A percentile compares a stretch with the other conserved stretches of the same genome.
These are phyloP conservation scores for Sminthopsis crassicaudata DNA, from an alignment of 2,113 vertebrate species.

Conservation along the genomic window DNA sequence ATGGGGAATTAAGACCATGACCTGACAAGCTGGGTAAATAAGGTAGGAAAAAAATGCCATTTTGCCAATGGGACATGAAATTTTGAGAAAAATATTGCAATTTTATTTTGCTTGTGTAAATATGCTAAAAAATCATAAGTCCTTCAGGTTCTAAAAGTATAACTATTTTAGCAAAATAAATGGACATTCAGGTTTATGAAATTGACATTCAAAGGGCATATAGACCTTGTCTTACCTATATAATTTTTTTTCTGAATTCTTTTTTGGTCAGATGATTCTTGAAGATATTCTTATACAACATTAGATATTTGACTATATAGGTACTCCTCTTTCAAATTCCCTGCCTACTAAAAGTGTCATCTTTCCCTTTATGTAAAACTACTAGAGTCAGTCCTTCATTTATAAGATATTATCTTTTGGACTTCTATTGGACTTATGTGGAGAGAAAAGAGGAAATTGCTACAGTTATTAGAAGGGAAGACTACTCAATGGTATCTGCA, in stretches of 20 bases:
- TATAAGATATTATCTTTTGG: not conserved
- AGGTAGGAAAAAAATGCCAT: not conserved
- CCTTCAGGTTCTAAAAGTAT: not conserved
- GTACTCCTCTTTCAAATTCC: not conserved
- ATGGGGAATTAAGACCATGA: not conserved
- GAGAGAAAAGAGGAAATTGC: not conserved
- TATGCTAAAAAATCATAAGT: not conserved
- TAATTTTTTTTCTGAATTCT: not conserved
- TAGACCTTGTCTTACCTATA: not conserved
- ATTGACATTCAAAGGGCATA: not conserved
- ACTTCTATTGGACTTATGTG: not conserved
- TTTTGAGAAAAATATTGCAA: not conserved
- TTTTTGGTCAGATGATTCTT: not conserved
- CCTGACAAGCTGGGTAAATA: not conserved
- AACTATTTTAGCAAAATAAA: not conserved
- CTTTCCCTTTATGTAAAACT: not conserved
- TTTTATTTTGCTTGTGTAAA: not conserved
- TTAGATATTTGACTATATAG: not conserved
- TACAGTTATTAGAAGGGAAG: not conserved
- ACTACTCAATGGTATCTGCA: not conserved
- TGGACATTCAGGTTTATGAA: not conserved
- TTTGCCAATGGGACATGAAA: not conserved
- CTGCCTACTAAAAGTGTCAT: not conserved
- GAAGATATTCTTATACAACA: not conserved
- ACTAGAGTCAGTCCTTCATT: slow-evolving; percentile 9